Percentiles rank a stretch among this genome's conserved stretches.
Conservation (phyloP, 2,797 vertebrate species). For the Alfaro cultratus region DNA sequence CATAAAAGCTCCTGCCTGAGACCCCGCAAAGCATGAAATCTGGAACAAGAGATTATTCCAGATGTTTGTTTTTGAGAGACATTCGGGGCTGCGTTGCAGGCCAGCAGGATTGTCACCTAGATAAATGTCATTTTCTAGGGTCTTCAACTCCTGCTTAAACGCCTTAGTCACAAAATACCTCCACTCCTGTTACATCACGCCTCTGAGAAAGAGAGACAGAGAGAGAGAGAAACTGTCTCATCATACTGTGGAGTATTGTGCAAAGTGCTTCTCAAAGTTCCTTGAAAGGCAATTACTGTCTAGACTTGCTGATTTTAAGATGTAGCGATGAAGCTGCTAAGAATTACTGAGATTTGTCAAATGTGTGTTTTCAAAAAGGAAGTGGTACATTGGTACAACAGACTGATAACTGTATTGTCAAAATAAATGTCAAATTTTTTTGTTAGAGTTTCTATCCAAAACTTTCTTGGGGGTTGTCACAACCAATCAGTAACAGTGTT, state of each 20-base stretch:
- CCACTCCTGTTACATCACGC: slow-evolving; percentile 48
- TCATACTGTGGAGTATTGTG: slow-evolving; percentile 27
- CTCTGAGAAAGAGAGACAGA: background rate
- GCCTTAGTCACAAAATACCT: slow-evolving; percentile 54
- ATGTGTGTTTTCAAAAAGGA: background rate
- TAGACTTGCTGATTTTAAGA: slow-evolving; percentile 23
- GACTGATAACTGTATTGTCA: background rate
- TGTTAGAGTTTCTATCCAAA: background rate
- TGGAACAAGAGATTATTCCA: background rate
- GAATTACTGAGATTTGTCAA: background rate
- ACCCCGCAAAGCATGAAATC: slow-evolving; percentile 18
- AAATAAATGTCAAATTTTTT: background rate
- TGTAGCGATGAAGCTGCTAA: slow-evolving; percentile 2
- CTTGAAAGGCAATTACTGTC: slow-evolving; percentile 40
- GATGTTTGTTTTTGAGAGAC: slow-evolving; percentile 42
- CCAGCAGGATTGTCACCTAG: slow-evolving; percentile 46
- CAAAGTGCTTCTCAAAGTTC: slow-evolving; percentile 34
- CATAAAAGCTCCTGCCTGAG: slow-evolving; percentile 7
- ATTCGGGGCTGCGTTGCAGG: slow-evolving; percentile 18
- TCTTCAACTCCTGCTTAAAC: slow-evolving; percentile 53
- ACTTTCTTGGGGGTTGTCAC: background rate
- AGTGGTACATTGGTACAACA: background rate
- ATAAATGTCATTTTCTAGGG: slow-evolving; percentile 61
- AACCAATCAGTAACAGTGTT: background rate
- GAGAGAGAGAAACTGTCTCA: slow-evolving; percentile 8